phyloP scores from a whole-genome alignment of 2,888 invertebrate genomes.

The Lasioglossum leucozonium region DNA sequence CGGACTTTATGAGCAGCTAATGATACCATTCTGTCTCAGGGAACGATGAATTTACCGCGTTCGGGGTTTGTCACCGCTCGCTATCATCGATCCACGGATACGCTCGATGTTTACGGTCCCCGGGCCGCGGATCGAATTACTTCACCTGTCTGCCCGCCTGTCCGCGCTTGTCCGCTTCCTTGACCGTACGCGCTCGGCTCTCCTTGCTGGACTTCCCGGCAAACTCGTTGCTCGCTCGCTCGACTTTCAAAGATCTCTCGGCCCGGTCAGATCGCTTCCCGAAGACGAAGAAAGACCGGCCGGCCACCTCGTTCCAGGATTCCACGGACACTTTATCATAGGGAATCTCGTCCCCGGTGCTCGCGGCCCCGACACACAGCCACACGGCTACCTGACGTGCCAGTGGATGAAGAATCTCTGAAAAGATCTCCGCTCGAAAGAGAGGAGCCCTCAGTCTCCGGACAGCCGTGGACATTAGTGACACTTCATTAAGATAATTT shows the following conservation, averaged over 20 bases:
- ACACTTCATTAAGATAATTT: constrained; percentile 75
- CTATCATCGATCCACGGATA: not conserved
- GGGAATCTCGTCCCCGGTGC: constrained; percentile 43
- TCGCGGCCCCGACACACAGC: constrained; percentile 43
- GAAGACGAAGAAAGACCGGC: constrained; percentile 7
- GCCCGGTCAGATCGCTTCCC: constrained; percentile 1
- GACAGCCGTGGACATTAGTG: constrained; percentile 65
- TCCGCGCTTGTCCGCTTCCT: not conserved
- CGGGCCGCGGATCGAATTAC: constrained; percentile 24
- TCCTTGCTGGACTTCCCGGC: not conserved
- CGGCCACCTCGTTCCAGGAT: constrained; percentile 39
- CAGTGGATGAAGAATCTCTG: constrained; percentile 50
- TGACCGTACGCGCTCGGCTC: not conserved
- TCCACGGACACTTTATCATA: constrained; percentile 59
- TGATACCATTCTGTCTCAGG: constrained; percentile 28
- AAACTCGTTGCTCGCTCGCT: constrained; percentile 10
- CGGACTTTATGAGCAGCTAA: constrained; percentile 49
- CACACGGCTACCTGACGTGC: constrained; percentile 56
- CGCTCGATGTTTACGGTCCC: constrained; percentile 47
- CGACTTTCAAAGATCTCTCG: constrained; percentile 19
- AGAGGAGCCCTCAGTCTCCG: constrained; percentile 37
- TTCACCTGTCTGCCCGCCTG: constrained; percentile 16
- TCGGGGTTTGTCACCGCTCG: not conserved
- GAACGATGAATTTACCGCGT: constrained; percentile 39
- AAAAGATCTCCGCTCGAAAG: constrained; percentile 49